Evolutionary conservation across 2,888 invertebrate species (phyloP).

Genomic region (Orthosia gracilis): DNA sequence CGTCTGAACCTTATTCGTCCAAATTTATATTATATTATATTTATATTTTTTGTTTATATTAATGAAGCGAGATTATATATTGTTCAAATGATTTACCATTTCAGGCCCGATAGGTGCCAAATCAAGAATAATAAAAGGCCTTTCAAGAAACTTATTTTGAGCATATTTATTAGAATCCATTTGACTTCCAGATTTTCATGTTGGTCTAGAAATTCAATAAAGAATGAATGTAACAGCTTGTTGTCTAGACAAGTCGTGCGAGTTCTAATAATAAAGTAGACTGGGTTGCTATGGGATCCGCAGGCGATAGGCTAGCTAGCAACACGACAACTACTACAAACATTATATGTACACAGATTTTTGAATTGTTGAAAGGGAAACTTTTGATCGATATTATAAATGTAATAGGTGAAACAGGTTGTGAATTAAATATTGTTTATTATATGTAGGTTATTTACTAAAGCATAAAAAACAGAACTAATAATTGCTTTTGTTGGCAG

Average conservation of each 20-base stretch:
- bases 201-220: conserved; percentile 38
- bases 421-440: not conserved
- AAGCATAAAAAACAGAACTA: not conserved
- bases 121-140: not conserved
- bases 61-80: not conserved
- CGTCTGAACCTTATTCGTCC: not conserved
- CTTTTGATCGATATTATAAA: not conserved
- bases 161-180: conserved; percentile 25
- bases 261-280: conserved; percentile 37
- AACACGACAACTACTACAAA: conserved; percentile 2
- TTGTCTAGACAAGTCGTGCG: conserved; percentile 56
- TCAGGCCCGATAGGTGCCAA: not conserved
- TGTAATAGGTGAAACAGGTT: not conserved
- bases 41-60: too few relatives aligned
- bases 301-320: not conserved
- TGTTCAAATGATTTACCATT: not conserved
- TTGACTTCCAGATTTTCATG: conserved; percentile 33
- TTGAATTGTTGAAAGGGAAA: not conserved
- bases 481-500: not conserved
- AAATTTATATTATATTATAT: too few relatives aligned
- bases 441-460: not conserved
- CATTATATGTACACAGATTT: not conserved
- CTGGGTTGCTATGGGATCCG: conserved; percentile 13
- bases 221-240: conserved; percentile 27
- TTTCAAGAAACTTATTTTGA: conserved; percentile 2